These are phyloP conservation scores for Nasonovia ribisnigri DNA, from an alignment of 2,888 invertebrate genomes.

Conservation along the genomic window DNA sequence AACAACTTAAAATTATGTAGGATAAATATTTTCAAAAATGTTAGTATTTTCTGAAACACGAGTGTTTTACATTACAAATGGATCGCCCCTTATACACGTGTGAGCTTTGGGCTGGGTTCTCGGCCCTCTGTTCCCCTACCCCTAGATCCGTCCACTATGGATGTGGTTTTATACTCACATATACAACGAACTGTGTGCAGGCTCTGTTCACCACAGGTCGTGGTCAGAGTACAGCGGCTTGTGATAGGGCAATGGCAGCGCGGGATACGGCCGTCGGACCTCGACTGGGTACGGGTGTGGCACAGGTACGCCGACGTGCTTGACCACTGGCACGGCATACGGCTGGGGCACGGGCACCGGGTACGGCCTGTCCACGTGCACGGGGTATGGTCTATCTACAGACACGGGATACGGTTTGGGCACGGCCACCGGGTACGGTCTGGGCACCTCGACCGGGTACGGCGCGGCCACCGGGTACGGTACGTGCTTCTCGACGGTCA, in stretches of 20 bases:
- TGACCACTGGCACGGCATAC: conserved; percentile 67
- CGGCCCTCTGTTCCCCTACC: neutral
- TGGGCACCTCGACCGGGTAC: conserved; percentile 72
- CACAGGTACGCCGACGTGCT: conserved; percentile 68
- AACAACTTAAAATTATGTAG: no score
- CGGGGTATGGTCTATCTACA: conserved; percentile 67
- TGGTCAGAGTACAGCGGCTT: conserved; percentile 53
- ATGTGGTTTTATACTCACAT: neutral
- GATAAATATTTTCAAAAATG: no score
- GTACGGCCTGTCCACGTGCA: conserved; percentile 69
- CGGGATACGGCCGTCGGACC: conserved; percentile 70
- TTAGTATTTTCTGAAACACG: no score
- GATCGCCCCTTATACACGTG: neutral
- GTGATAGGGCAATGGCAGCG: conserved; percentile 63
- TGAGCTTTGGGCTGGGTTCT: rapidly evolving
- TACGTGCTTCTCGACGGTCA: conserved; percentile 73
- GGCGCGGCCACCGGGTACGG: conserved; percentile 71
- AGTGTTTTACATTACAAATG: no score
- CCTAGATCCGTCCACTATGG: neutral
- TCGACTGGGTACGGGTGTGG: conserved; percentile 72
- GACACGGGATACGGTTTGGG: conserved; percentile 68
- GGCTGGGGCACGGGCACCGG: conserved; percentile 68
- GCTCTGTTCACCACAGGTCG: conserved; percentile 44
- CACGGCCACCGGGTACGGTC: conserved; percentile 72
- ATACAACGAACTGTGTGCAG: neutral